Conservation (phyloP, 2,113 vertebrate genomes). For the Calypte anna region DNA sequence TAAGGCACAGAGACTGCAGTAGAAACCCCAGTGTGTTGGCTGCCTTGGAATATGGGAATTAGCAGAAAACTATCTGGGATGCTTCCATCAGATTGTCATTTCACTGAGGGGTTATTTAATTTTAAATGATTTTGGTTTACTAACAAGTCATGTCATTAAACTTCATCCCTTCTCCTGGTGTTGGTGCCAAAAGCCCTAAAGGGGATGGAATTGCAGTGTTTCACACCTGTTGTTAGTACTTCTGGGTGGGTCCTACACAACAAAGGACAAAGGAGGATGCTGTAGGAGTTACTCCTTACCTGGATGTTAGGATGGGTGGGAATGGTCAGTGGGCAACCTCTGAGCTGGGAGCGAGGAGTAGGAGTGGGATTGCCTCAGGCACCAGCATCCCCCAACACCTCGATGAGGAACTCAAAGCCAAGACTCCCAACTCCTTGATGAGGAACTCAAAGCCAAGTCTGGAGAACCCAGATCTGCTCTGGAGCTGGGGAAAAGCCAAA, state of each 20-base stretch:
- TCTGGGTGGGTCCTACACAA: not conserved
- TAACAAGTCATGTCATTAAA: not conserved
- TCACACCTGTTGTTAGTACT: not conserved
- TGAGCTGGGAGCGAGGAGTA: not conserved
- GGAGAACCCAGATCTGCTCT: not conserved
- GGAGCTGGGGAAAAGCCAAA: not conserved
- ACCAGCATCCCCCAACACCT: accelerated
- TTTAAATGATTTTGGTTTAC: no score
- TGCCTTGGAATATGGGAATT: constrained; percentile 1
- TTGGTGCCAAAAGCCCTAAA: not conserved
- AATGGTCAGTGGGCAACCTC: no score
- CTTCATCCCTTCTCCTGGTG: not conserved
- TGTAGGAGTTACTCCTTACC: not conserved
- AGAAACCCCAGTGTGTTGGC: not conserved
- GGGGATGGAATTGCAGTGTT: not conserved
- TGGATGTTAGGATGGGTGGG: not conserved
- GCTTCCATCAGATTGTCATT: not conserved
- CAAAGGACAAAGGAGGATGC: not conserved
- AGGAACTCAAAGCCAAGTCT: not conserved
- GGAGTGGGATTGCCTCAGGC: not conserved
- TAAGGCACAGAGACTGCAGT: not conserved
- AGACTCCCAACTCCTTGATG: accelerated
- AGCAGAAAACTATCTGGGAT: not conserved
- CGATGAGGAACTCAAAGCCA: not conserved
- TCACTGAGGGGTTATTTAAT: not conserved